These are phyloP conservation scores for Calypte anna DNA, from an alignment of 2,113 vertebrate species.

Conservation along the genomic window DNA sequence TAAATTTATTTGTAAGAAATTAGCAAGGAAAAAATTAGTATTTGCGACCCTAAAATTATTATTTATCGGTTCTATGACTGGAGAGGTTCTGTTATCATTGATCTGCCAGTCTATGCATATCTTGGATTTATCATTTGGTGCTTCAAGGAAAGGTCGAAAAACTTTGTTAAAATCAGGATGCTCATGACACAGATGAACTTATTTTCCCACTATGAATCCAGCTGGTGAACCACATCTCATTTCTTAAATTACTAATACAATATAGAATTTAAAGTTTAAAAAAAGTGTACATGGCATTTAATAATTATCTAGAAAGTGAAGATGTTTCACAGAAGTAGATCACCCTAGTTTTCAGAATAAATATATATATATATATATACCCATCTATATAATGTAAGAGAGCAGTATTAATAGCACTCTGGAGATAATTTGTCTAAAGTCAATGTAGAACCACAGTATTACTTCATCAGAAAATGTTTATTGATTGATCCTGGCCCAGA, in stretches of 20 bases:
- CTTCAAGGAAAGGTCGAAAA: not conserved
- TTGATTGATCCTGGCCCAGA: not conserved
- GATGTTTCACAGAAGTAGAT: not conserved
- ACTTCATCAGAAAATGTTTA: not conserved
- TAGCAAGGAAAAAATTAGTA: not conserved
- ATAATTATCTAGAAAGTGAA: not conserved
- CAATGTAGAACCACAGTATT: not conserved
- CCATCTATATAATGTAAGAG: not conserved
- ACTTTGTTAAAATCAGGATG: not conserved
- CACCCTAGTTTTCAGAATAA: not conserved
- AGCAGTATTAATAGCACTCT: not conserved
- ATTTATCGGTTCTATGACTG: not conserved
- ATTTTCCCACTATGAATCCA: not conserved
- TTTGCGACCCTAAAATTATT: not conserved
- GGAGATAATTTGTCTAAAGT: not conserved
- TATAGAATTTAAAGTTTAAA: not conserved
- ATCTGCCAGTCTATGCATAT: not conserved
- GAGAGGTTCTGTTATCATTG: not conserved
- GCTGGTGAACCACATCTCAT: not conserved
- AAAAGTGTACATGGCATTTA: not conserved
- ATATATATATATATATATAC: not conserved
- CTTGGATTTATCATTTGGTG: not conserved
- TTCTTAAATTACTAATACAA: not conserved
- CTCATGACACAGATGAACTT: not conserved
- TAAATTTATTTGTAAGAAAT: not conserved